These are phyloP conservation scores for Eulemur rufifrons DNA, from an alignment of 2,113 vertebrate genomes.

Conservation along the genomic window DNA sequence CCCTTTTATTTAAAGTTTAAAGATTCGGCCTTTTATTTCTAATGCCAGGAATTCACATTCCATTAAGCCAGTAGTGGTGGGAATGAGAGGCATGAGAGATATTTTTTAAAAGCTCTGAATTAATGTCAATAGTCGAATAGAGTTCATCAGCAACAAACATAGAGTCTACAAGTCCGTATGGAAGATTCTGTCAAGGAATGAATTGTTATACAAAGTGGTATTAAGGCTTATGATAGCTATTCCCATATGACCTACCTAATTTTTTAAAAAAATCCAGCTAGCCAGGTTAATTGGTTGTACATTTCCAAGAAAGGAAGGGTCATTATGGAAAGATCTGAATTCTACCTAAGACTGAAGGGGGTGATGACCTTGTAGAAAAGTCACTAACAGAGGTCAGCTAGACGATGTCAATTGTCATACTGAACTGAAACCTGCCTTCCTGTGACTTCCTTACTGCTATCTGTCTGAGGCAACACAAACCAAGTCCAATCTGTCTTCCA, in stretches of 20 bases:
- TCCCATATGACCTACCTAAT: not conserved
- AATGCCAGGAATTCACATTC: slow-evolving; percentile 35
- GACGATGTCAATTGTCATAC: not conserved
- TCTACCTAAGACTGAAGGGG: not conserved
- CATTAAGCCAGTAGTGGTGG: not conserved
- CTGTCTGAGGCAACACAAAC: not conserved
- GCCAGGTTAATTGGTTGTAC: not conserved
- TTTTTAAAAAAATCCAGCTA: not conserved
- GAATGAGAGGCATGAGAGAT: not conserved
- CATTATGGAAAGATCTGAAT: not conserved
- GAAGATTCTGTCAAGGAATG: not conserved
- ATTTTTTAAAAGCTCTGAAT: not conserved
- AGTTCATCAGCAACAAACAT: slow-evolving; percentile 7
- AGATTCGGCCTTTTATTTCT: slow-evolving; percentile 28
- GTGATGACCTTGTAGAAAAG: not conserved
- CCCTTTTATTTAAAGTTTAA: slow-evolving; percentile 33
- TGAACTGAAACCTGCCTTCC: not conserved
- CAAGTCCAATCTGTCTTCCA: not conserved
- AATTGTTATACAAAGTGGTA: not conserved
- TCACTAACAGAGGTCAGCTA: not conserved
- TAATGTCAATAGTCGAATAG: not conserved
- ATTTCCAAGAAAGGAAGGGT: not conserved
- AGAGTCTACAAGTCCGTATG: not conserved
- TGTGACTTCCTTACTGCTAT: not conserved
- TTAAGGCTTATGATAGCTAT: not conserved